Percentiles rank a stretch among this genome's conserved stretches.
Conservation (phyloP, 2,888 invertebrate genomes). For the Pyrgus malvae region DNA sequence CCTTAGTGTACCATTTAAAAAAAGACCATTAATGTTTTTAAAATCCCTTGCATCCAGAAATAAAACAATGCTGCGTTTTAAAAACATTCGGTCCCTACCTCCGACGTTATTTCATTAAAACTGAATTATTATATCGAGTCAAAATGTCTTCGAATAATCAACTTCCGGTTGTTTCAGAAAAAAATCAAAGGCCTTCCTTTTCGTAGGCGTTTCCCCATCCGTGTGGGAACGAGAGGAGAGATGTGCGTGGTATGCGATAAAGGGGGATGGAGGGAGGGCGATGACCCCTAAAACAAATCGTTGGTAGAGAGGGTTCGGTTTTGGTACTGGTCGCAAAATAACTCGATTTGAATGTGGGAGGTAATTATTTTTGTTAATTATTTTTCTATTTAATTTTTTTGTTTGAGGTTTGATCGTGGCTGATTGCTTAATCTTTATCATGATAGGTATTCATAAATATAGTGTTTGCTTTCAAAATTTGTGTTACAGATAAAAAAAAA, state of each 20-base stretch:
- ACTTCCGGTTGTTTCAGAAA: constrained; percentile 60
- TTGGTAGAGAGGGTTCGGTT: constrained; percentile 76
- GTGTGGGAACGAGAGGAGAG: constrained; percentile 53
- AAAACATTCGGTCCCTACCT: constrained; percentile 26
- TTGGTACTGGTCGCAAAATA: constrained; percentile 64
- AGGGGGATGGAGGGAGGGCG: constrained; percentile 65
- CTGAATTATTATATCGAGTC: constrained; percentile 26
- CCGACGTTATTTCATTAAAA: constrained; percentile 22
- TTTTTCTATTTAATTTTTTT: constrained; percentile 24
- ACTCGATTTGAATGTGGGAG: constrained; percentile 9
- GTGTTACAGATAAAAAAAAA: too few species aligned
- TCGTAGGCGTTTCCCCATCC: constrained; percentile 68
- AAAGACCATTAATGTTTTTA: constrained; percentile 18
- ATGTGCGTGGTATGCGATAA: constrained; percentile 47
- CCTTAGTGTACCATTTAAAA: constrained; percentile 1
- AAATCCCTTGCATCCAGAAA: constrained; percentile 11
- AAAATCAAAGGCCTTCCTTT: constrained; percentile 66
- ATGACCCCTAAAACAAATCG: constrained; percentile 81
- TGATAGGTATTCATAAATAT: too few species aligned
- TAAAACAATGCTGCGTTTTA: constrained; percentile 11
- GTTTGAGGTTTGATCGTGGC: neutral
- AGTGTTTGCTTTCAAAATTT: too few species aligned
- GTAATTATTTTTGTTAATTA: constrained; percentile 21
- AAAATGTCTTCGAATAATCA: constrained; percentile 49
- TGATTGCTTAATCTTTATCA: too few species aligned